Evolutionary conservation across 2,797 vertebrate genomes (phyloP), one percentile per base, ranked within the genome.

Genomic region (Prionace glauca): DNA sequence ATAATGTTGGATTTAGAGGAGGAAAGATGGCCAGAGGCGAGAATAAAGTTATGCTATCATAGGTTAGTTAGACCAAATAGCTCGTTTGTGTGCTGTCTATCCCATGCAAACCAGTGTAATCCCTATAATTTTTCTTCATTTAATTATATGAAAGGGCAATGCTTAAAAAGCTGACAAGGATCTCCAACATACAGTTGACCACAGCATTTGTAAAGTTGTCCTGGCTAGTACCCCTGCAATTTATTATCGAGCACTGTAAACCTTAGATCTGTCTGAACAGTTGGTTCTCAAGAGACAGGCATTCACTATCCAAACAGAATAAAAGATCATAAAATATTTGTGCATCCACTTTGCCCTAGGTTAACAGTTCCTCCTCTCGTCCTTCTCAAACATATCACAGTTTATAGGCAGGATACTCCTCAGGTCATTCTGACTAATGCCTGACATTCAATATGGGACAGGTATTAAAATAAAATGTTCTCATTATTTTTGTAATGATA

Each of bases 261-360:
- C 10, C 16, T 77, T 50, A 36, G 29, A 20, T 77, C 16, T 95
- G 71, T 95, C 16, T 32, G 26, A 94, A 74, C 93, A 94, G 93
- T 94, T 56, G 93, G 18, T 56, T 74, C 45, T 74, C 69, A 77
- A n/a, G 71, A n/a, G 93, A 69, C 24, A 56, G 26, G 26, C 26
- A 72, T 72, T 72, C 50, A 94, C 69, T 60, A 45, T 60, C 71
- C 45, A 95, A 95, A 60, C 24, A 77, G 69, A 94, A 94, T 74
- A 94, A 72, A 72, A 74, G 12, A 74, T 32, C 93, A 56, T 11
- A 74, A 67, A 24, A 41, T 50, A 14, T 74, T 50, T 72, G 22
- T 71, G 74, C 41, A 50, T 32, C 36, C 69, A 72, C 69, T 69
- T 50, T 93, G 91, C 65, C 62, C 32, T 22, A 93, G 93, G 93